Percentiles rank a stretch among this genome's conserved stretches.
Conservation (phyloP, 2,888 invertebrate species). For the Temnothorax ravouxi region DNA sequence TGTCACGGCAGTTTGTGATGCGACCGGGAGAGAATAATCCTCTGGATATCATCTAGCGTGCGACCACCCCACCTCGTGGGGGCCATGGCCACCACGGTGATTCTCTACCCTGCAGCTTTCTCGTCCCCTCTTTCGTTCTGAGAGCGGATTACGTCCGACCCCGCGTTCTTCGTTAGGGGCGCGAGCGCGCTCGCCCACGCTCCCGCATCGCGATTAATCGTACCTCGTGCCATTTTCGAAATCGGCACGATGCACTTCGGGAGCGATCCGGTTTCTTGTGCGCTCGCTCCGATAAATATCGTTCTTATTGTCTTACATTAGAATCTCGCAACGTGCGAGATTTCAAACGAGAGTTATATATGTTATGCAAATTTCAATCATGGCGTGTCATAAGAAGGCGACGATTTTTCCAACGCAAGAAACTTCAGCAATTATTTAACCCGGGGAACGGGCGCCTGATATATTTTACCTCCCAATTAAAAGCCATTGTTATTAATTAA, state of each 20-base stretch:
- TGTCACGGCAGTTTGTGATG: constrained; percentile 85
- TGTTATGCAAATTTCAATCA: neutral
- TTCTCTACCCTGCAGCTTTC: constrained; percentile 60
- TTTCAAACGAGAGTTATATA: neutral
- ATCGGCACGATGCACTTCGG: constrained; percentile 46
- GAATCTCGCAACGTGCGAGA: neutral
- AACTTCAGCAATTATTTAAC: neutral
- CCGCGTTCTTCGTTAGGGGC: constrained; percentile 72
- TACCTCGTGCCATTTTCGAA: constrained; percentile 47
- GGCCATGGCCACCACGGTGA: constrained; percentile 54
- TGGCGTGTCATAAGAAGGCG: neutral
- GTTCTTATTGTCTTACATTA: neutral
- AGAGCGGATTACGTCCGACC: constrained; percentile 77
- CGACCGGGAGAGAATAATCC: constrained; percentile 83
- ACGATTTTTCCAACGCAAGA: neutral
- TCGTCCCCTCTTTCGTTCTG: constrained; percentile 67
- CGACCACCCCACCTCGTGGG: constrained; percentile 59
- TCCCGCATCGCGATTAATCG: constrained; percentile 51
- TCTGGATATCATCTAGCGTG: constrained; percentile 81
- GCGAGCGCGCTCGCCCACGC: constrained; percentile 6
- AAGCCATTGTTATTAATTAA: too few species aligned
- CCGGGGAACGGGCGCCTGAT: too few species aligned
- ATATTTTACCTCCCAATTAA: too few species aligned
- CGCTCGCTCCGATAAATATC: neutral
- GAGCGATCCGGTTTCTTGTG: neutral